These are phyloP conservation scores for Cyclargus thomasi DNA, from an alignment of 1,140 invertebrate species.

Conservation along the genomic window DNA sequence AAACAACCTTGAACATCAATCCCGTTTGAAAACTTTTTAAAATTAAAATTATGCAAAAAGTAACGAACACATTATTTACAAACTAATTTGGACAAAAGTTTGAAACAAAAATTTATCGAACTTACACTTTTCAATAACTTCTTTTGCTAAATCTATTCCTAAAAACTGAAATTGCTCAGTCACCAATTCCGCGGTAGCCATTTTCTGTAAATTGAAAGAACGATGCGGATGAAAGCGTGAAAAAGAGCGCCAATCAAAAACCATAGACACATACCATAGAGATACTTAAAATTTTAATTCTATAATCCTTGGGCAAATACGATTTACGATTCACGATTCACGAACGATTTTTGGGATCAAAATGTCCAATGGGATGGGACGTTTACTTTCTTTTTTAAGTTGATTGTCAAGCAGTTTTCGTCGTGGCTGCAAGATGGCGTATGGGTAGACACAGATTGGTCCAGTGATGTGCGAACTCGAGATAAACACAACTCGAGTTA, in stretches of 20 bases:
- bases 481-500: too few relatives aligned
- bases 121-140: constrained; percentile 67
- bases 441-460: too few relatives aligned
- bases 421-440: too few relatives aligned
- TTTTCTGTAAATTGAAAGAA: constrained; percentile 69
- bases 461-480: too few relatives aligned
- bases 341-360: too few relatives aligned
- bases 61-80: not conserved
- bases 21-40: constrained; percentile 17
- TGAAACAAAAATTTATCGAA: constrained; percentile 28
- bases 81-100: constrained; percentile 3
- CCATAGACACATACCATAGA: constrained; percentile 32
- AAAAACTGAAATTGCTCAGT: constrained; percentile 74
- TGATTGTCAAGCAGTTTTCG: too few relatives aligned
- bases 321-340: too few relatives aligned
- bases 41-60: not conserved
- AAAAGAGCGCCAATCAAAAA: constrained; percentile 71
- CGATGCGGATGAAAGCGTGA: constrained; percentile 50
- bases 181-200: constrained; percentile 74
- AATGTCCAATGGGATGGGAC: too few relatives aligned
- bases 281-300: too few relatives aligned
- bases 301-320: too few relatives aligned
- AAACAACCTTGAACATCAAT: constrained; percentile 70
- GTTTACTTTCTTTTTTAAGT: too few relatives aligned
- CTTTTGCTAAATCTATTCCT: constrained; percentile 62